Evolutionary conservation across 2,113 vertebrate species (phyloP).

Genomic region (Microcebus lehilahytsara): DNA sequence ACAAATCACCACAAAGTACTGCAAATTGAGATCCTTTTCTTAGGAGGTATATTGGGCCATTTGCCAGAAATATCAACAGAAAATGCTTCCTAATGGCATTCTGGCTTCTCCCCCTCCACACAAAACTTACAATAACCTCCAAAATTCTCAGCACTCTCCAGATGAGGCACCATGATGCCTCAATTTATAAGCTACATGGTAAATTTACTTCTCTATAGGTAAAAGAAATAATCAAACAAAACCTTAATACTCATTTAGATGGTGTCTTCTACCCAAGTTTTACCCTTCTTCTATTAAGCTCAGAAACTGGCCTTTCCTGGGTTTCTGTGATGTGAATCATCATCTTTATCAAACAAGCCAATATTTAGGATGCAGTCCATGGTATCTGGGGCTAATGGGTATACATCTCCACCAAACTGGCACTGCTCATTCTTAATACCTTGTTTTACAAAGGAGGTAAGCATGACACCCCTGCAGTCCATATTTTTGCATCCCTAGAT

Average conservation of each 20-base stretch:
- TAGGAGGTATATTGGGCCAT: background rate
- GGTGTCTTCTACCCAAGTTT: background rate
- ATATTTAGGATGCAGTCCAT: background rate
- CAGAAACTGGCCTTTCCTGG: background rate
- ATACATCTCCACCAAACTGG: background rate
- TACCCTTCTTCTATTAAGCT: background rate
- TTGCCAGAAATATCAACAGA: background rate
- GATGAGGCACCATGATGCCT: background rate
- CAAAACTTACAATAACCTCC: background rate
- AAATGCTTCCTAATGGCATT: background rate
- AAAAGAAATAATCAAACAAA: background rate
- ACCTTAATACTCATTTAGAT: background rate
- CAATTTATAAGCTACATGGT: background rate
- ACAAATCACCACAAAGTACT: background rate
- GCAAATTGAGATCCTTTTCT: background rate
- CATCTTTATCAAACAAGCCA: background rate
- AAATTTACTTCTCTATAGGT: background rate
- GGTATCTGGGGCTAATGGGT: background rate
- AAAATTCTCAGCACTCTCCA: background rate
- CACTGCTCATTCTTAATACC: background rate
- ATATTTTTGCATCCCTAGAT: background rate
- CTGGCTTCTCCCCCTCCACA: background rate
- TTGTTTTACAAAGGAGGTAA: background rate
- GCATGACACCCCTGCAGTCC: background rate
- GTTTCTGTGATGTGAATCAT: background rate